These are phyloP conservation scores for Rattus norvegicus DNA, from an alignment of 2,113 vertebrate species.

Conservation along the genomic window DNA sequence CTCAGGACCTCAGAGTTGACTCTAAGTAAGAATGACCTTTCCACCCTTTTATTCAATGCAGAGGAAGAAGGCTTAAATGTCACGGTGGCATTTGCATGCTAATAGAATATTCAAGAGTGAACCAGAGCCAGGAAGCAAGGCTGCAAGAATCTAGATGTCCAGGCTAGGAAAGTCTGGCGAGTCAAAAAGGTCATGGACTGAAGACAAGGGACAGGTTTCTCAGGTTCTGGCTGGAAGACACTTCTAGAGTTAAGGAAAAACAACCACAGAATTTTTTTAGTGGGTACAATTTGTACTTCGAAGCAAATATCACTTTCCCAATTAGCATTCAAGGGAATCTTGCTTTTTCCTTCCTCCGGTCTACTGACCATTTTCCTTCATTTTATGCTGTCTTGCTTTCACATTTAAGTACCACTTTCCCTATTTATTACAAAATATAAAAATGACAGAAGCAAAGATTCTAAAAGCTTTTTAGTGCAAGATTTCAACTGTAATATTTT, in stretches of 20 bases:
- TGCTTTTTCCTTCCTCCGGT: background rate
- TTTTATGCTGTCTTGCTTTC: conserved; percentile 32
- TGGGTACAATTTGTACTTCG: background rate
- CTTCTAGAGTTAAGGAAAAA: background rate
- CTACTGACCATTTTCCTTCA: conserved; percentile 40
- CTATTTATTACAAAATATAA: conserved; percentile 1
- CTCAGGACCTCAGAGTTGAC: background rate
- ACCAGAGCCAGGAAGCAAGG: background rate
- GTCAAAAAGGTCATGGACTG: background rate
- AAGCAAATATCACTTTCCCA: background rate
- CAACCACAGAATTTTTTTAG: background rate
- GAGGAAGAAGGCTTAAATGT: background rate
- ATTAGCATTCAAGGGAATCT: conserved; percentile 4
- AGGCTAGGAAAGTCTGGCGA: background rate
- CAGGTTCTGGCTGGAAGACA: background rate
- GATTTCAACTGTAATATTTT: background rate
- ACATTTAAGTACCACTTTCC: conserved; percentile 24
- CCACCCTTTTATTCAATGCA: background rate
- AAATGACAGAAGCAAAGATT: conserved; percentile 29
- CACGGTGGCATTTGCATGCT: background rate
- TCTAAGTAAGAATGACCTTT: background rate
- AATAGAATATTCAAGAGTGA: background rate
- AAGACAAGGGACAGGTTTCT: background rate
- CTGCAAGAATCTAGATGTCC: background rate
- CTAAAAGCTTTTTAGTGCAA: background rate